Percentiles rank a stretch among this genome's conserved stretches.
phyloP scores from a whole-genome alignment of 2,113 vertebrate genomes.

The Silurus meridionalis region DNA sequence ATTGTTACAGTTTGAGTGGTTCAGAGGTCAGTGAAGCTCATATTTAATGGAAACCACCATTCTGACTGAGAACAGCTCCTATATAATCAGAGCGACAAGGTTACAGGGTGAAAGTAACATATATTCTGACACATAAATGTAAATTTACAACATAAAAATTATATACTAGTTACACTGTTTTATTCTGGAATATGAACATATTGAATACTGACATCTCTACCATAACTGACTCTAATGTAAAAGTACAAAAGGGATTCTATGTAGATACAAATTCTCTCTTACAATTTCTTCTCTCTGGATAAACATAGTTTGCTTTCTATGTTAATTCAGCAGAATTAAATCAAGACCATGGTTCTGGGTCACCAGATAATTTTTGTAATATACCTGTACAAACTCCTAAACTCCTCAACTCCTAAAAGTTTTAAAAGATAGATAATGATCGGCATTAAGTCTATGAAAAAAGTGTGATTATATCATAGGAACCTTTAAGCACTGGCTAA shows the following conservation, averaged over 20 bases:
- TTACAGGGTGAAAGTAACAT: not conserved
- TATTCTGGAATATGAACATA: not conserved
- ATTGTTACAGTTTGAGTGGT: slow-evolving; percentile 1
- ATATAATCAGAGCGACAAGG: not conserved
- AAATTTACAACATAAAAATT: not conserved
- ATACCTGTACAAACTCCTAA: not conserved
- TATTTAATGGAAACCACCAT: slow-evolving; percentile 2
- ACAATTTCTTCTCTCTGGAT: not conserved
- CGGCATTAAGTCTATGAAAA: not conserved
- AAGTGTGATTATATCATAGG: slow-evolving; percentile 29
- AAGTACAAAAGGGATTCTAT: not conserved
- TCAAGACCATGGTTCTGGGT: not conserved
- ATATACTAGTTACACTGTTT: not conserved
- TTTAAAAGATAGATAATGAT: not conserved
- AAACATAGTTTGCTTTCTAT: not conserved
- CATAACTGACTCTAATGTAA: not conserved
- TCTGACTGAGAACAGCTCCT: not conserved
- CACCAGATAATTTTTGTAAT: not conserved
- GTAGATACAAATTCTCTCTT: too few relatives aligned
- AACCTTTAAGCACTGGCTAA: not conserved
- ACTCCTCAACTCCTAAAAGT: not conserved
- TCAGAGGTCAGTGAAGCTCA: slow-evolving; percentile 24
- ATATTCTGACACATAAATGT: not conserved
- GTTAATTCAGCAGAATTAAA: not conserved
- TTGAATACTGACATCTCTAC: not conserved